phyloP scores from a whole-genome alignment of 2,113 vertebrate genomes.

The Sclerurus mexicanus region DNA sequence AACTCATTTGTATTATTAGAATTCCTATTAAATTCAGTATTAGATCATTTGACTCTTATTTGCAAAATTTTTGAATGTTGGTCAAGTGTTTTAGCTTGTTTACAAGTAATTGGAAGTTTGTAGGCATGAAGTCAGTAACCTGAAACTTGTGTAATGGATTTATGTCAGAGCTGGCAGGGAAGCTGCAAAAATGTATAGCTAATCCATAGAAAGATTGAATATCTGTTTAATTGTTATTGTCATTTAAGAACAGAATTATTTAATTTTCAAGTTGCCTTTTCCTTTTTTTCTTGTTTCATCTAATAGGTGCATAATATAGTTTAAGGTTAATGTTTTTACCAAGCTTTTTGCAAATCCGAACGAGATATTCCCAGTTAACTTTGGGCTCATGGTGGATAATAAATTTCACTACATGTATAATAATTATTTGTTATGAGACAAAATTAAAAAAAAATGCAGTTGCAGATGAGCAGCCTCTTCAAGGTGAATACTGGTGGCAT shows the following conservation, averaged over 20 bases:
- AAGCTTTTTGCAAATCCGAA: neutral
- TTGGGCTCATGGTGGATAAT: neutral
- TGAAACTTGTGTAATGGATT: conserved; percentile 61
- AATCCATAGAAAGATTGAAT: conserved; percentile 47
- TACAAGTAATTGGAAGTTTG: conserved; percentile 53
- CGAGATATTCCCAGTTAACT: neutral
- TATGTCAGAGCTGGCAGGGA: conserved; percentile 56
- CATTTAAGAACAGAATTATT: conserved; percentile 57
- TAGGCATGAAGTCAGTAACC: conserved; percentile 58
- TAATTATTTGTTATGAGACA: neutral
- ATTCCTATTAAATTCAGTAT: neutral
- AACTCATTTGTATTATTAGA: neutral
- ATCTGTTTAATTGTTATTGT: conserved; percentile 58
- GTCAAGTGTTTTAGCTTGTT: conserved; percentile 41
- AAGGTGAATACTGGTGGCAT: neutral
- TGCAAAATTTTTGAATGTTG: neutral
- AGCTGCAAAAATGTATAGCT: conserved; percentile 60
- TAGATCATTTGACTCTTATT: neutral
- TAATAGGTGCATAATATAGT: neutral
- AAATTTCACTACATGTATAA: neutral
- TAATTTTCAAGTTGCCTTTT: conserved; percentile 28
- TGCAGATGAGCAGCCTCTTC: neutral
- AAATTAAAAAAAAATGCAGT: neutral
- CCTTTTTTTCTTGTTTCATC: neutral
- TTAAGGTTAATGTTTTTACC: neutral